These are phyloP conservation scores for Pterois miles DNA, from an alignment of 2,797 vertebrate genomes.

Conservation along the genomic window DNA sequence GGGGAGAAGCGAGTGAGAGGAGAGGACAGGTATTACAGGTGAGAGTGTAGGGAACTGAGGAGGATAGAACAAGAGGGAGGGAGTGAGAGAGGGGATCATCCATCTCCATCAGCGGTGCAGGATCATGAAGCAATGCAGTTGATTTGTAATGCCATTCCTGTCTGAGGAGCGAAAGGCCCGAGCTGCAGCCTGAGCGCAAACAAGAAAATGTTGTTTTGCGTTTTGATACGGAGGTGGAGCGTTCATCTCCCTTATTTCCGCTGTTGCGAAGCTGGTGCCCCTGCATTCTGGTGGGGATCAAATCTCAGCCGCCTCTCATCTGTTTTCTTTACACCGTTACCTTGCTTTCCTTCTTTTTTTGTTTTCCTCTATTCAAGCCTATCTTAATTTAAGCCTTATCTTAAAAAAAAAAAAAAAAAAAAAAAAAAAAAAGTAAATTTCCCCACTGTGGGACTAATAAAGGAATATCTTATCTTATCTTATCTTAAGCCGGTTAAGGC, in stretches of 20 bases:
- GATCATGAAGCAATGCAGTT: conserved; percentile 24
- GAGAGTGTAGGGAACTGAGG: conserved; percentile 28
- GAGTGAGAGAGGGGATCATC: conserved; percentile 20
- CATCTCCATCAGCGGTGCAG: conserved; percentile 58
- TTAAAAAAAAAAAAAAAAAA: too few relatives aligned
- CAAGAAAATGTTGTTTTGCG: conserved; percentile 16
- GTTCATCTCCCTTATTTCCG: conserved; percentile 15
- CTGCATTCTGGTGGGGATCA: conserved; percentile 16
- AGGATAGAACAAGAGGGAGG: conserved; percentile 3
- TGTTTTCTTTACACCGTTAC: conserved; percentile 4
- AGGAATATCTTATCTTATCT: too few relatives aligned
- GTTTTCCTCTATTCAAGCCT: conserved; percentile 3
- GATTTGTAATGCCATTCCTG: conserved; percentile 45
- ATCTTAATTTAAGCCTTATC: too few relatives aligned
- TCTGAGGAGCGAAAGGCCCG: conserved; percentile 29
- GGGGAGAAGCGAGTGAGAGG: conserved; percentile 1
- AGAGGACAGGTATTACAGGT: conserved; percentile 39
- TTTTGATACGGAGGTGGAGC: conserved; percentile 22
- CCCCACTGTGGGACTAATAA: too few relatives aligned
- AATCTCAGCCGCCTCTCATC: conserved; percentile 13
- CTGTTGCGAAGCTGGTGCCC: background rate
- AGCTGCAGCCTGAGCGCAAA: conserved; percentile 30
- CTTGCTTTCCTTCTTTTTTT: background rate
- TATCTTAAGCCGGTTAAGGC: background rate
- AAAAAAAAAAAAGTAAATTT: too few relatives aligned